These are phyloP conservation scores for Argyrosomus japonicus DNA, from an alignment of 2,113 vertebrate genomes.

Conservation along the genomic window DNA sequence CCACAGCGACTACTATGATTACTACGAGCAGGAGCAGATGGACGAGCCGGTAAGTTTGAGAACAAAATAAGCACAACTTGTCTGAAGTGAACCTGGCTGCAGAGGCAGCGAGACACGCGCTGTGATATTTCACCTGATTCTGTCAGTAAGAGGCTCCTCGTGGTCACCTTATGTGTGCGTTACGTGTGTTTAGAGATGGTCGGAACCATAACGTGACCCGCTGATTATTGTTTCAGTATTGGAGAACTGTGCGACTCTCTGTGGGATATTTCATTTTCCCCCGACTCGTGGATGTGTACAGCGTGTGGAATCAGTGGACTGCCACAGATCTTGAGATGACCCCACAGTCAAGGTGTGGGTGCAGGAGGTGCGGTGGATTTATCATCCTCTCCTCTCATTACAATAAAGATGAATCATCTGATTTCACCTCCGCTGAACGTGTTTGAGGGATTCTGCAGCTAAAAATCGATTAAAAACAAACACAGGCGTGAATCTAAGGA, in stretches of 20 bases:
- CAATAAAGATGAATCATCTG: neutral
- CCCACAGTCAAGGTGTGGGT: neutral
- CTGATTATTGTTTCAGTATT: neutral
- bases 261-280: too few species aligned
- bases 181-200: neutral
- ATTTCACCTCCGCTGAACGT: neutral
- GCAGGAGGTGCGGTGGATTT: neutral
- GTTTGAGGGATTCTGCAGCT: neutral
- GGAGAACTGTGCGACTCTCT: neutral
- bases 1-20: constrained; percentile 73
- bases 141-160: neutral
- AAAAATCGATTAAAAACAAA: neutral
- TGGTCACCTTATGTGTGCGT: too few species aligned
- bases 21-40: constrained; percentile 75
- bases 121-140: constrained; percentile 15
- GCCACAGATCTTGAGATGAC: neutral
- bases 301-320: neutral
- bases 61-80: neutral
- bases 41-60: constrained; percentile 78
- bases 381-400: neutral
- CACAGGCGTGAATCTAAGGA: neutral
- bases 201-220: neutral
- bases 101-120: neutral
- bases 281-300: too few species aligned
- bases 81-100: neutral